Base-by-base conservation (phyloP, 2,797 vertebrate genomes). In the Chanos chanos region DNA sequence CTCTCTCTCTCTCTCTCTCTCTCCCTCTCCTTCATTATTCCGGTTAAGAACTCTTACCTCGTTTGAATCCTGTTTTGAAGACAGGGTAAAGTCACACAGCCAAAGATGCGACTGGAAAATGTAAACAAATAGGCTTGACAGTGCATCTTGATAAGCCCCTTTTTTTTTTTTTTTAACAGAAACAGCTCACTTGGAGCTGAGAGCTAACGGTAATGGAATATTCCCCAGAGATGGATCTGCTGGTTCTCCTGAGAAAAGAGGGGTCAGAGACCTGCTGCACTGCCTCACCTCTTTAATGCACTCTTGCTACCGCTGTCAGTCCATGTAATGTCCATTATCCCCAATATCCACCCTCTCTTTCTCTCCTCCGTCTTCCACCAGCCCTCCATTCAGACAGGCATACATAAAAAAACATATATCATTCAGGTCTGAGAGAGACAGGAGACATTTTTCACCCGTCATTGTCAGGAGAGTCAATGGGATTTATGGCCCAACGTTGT, bases 261-360 rank as follows among this genome's bases (percentile, higher is more conserved):
- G 77, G 88, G 86, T 89, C 83, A 75, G 50, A 16, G 78, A 85
- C 70, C 86, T 81, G 61, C 66, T 80, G 81, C 77, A 81, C 80
- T 85, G 82, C 75, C 77, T 85, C 82, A 85, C 81, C 81, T 84
- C 73, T 83, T 82, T 86, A 86, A 90, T 87, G 85, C 83, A 87
- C 82, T 84, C 76, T 56, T 70, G 71, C 79, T 65, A 81, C 75
- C 56, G 74, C 87, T 86, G 81, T 84, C 84, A 86, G 79, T 90
- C 85, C 75, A 89, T 90, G 84, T 83, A 85, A 83, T 76, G 22
- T 48, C 84, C 84, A 89, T 89, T 88, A 89, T 80, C 75, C 82
- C 82, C 83, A 82, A 84, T 89, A 58, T 48, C 67, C 71, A 59
- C 31, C 13, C 4, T 74, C 64, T 81, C 75, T 72, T 81, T 72